Evolutionary conservation across 2,888 invertebrate species (phyloP).

Genomic region (Nomada ruficornis): DNA sequence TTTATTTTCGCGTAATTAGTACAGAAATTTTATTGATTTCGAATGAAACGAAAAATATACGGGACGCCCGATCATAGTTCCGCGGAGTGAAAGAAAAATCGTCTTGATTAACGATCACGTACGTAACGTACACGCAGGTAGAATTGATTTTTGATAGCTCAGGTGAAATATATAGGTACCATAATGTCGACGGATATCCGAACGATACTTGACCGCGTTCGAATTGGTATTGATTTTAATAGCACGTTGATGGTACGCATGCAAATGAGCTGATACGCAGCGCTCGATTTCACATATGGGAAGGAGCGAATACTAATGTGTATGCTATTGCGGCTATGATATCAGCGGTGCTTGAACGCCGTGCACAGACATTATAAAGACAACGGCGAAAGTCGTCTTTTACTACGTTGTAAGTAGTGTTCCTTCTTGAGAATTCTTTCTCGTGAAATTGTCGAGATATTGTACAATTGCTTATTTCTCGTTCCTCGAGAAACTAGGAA

Average conservation of each 20-base stretch:
- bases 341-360: slow-evolving; percentile 5
- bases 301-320: slow-evolving; percentile 45
- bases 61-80: not conserved
- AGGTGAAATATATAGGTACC: slow-evolving; percentile 11
- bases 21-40: not conserved
- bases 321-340: slow-evolving; percentile 8
- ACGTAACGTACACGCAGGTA: not conserved
- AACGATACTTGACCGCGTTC: slow-evolving; percentile 56
- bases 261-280: slow-evolving; percentile 49
- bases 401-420: too few relatives aligned
- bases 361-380: not conserved
- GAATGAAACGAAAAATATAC: not conserved
- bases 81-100: not conserved
- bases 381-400: not conserved
- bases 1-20: too few relatives aligned
- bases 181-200: slow-evolving; percentile 33
- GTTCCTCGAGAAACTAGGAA: too few relatives aligned
- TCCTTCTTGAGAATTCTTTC: too few relatives aligned
- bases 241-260: slow-evolving; percentile 42
- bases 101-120: slow-evolving; percentile 18
- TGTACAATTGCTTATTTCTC: too few relatives aligned
- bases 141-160: slow-evolving; percentile 37
- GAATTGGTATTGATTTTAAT: slow-evolving; percentile 63
- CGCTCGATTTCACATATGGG: slow-evolving; percentile 36
- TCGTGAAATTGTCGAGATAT: too few relatives aligned